Evolutionary conservation across 1,140 invertebrate genomes (phyloP).

Genomic region (Oscheius sp.): DNA sequence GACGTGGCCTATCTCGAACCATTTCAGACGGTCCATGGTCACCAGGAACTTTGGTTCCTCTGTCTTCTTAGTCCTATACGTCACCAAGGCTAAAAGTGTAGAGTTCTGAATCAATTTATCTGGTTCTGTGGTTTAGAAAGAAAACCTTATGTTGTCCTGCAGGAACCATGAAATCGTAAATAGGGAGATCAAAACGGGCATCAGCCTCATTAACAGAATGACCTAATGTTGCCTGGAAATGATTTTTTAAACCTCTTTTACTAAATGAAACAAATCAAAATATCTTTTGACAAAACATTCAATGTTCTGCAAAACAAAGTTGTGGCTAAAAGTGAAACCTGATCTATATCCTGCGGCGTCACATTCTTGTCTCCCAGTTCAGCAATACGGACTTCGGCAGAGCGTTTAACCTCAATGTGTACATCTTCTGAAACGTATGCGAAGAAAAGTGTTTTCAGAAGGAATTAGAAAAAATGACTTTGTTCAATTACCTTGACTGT

Average conservation of each 20-base stretch:
- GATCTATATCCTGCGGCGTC: not conserved
- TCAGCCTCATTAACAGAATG: not conserved
- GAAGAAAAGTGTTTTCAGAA: too few species aligned
- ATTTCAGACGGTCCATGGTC: conserved; percentile 11
- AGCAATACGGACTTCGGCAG: not conserved
- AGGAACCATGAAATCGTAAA: conserved; percentile 33
- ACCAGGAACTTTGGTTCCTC: conserved; percentile 8
- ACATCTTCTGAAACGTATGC: too few species aligned
- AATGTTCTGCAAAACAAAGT: too few species aligned
- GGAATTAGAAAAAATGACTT: too few species aligned
- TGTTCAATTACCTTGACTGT: too few species aligned
- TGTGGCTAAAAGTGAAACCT: too few species aligned
- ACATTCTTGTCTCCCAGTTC: not conserved
- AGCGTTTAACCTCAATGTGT: not conserved
- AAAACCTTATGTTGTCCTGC: conserved; percentile 11
- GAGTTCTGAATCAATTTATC: conserved; percentile 18
- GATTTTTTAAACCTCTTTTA: too few species aligned
- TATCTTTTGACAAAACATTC: too few species aligned
- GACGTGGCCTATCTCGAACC: conserved; percentile 18
- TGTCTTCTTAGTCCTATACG: conserved; percentile 1
- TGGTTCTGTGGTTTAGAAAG: not conserved
- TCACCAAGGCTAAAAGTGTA: conserved; percentile 12
- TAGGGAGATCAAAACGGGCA: conserved; percentile 1
- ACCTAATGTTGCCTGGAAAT: not conserved
- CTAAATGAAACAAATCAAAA: too few species aligned